These are phyloP conservation scores for Thalassarche chlororhynchos DNA, from an alignment of 2,113 vertebrate genomes.

Conservation along the genomic window DNA sequence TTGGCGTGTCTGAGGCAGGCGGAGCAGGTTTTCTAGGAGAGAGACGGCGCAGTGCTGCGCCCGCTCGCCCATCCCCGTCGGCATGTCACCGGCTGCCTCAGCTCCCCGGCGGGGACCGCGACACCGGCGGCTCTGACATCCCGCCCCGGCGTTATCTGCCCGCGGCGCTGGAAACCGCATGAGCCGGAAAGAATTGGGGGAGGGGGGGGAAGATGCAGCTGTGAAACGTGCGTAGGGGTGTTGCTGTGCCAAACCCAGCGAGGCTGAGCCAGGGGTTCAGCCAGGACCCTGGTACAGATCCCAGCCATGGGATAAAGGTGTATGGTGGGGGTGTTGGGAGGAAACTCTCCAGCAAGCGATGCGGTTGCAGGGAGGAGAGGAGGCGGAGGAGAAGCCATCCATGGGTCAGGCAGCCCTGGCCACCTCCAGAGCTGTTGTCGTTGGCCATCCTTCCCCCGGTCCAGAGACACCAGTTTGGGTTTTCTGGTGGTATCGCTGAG, in stretches of 20 bases:
- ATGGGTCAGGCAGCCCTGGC: not conserved
- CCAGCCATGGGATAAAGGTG: not conserved
- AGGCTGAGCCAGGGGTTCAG: not conserved
- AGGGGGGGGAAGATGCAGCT: not conserved
- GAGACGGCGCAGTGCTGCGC: rapidly evolving
- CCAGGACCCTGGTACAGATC: not conserved
- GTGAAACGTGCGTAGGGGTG: not conserved
- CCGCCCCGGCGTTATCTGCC: rapidly evolving
- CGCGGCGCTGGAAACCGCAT: rapidly evolving
- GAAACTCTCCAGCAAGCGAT: not conserved
- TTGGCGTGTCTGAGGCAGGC: not conserved
- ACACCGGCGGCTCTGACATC: not conserved
- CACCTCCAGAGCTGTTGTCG: not conserved
- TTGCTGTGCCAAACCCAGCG: not conserved
- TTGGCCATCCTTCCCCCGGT: not conserved
- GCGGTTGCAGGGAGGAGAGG: not conserved
- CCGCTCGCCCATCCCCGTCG: not conserved
- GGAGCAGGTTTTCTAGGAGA: not conserved
- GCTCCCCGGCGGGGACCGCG: not conserved
- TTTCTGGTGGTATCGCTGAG: not conserved
- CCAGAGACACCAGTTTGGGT: not conserved
- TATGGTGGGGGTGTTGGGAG: not conserved
- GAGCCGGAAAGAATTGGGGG: not conserved
- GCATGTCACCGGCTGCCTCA: not conserved
- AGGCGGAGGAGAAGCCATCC: not conserved